Evolutionary conservation across 2,797 vertebrate species (phyloP).

Genomic region (Smutsia temminckii): DNA sequence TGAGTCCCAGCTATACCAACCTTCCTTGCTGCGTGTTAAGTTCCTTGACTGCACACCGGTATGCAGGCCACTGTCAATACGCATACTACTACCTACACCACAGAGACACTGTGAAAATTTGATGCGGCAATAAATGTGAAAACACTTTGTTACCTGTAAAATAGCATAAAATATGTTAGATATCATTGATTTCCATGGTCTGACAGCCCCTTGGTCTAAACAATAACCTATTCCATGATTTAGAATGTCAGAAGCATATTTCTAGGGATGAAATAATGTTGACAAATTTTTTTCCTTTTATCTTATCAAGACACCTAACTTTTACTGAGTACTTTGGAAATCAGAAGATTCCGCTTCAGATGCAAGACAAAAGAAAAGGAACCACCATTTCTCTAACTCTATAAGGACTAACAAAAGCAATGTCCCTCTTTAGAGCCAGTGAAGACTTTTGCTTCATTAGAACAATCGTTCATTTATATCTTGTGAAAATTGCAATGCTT

Average conservation of each 20-base stretch:
- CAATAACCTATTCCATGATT: constrained; percentile 2
- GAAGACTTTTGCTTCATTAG: not conserved
- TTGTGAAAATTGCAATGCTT: not conserved
- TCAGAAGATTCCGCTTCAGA: not conserved
- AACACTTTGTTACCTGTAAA: constrained; percentile 31
- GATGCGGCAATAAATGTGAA: constrained; percentile 8
- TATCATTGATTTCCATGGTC: constrained; percentile 12
- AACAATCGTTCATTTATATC: not conserved
- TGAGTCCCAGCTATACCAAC: not conserved
- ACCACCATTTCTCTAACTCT: not conserved
- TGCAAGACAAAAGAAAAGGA: not conserved
- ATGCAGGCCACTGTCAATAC: not conserved
- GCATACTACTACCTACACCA: not conserved
- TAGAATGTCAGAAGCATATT: constrained; percentile 39
- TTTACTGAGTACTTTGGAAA: constrained; percentile 2
- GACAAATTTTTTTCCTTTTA: not conserved
- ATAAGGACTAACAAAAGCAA: not conserved
- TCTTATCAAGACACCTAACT: not conserved
- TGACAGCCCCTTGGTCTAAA: not conserved
- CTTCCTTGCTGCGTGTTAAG: not conserved
- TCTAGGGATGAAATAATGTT: not conserved
- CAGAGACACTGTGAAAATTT: constrained; percentile 11
- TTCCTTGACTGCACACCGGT: not conserved
- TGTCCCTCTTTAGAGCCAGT: not conserved
- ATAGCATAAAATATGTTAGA: not conserved